Conservation (phyloP, 2,888 invertebrate genomes). For the Apodemia mormo region DNA sequence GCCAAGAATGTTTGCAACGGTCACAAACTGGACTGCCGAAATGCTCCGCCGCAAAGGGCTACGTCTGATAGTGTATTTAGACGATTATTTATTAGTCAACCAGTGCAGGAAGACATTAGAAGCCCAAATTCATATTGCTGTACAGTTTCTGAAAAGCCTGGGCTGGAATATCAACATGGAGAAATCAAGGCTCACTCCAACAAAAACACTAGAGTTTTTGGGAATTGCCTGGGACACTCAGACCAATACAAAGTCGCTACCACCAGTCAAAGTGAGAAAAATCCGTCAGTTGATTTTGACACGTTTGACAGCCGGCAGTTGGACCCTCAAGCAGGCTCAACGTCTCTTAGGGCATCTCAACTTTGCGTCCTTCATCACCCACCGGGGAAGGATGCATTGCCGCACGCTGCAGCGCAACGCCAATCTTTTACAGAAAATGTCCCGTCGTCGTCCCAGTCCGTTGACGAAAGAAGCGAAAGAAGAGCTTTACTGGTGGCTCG, state of each 20-base stretch:
- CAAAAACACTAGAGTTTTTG: slow-evolving; percentile 26
- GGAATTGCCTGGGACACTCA: slow-evolving; percentile 30
- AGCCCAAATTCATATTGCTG: slow-evolving; percentile 16
- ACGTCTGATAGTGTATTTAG: slow-evolving; percentile 30
- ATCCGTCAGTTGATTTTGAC: background rate
- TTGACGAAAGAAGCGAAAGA: too few species aligned
- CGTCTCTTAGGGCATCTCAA: slow-evolving; percentile 35
- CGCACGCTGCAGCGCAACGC: slow-evolving; percentile 27
- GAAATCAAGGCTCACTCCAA: background rate
- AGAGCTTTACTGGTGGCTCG: too few species aligned
- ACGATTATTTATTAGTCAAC: slow-evolving; percentile 33
- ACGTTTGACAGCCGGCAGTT: background rate
- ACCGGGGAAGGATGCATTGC: slow-evolving; percentile 33
- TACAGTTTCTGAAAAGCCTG: slow-evolving; percentile 17
- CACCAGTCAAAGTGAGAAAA: slow-evolving; percentile 22
- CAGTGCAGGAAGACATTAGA: slow-evolving; percentile 19
- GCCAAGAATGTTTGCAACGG: slow-evolving; percentile 27
- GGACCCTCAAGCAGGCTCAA: slow-evolving; percentile 33
- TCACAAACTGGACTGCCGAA: slow-evolving; percentile 31
- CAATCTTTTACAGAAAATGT: slow-evolving; percentile 3
- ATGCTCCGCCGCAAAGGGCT: slow-evolving; percentile 25
- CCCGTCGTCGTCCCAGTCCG: background rate
- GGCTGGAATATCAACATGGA: slow-evolving; percentile 20
- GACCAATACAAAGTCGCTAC: slow-evolving; percentile 26
- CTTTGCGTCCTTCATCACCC: slow-evolving; percentile 36